Evolutionary conservation across 1,140 invertebrate species (phyloP).

Genomic region (Chironomus tepperi): DNA sequence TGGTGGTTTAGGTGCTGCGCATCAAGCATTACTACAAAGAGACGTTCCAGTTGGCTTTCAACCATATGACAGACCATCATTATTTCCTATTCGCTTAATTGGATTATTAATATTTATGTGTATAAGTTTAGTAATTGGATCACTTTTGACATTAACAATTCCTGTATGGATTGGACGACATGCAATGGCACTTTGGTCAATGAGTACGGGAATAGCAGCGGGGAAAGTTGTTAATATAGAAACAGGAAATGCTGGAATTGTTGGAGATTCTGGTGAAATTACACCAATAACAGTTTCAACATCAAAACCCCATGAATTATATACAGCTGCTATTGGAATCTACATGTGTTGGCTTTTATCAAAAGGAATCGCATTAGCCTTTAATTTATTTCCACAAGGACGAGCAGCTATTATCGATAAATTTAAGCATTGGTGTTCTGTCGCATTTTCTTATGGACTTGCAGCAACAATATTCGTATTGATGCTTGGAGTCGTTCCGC

Average conservation of each 20-base stretch:
- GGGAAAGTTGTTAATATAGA: slow-evolving; percentile 21
- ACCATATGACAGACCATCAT: slow-evolving; percentile 75
- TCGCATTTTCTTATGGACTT: slow-evolving; percentile 58
- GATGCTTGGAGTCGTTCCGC: slow-evolving; percentile 86
- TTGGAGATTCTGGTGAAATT: slow-evolving; percentile 14
- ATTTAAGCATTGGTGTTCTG: slow-evolving; percentile 62
- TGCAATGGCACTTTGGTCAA: slow-evolving; percentile 77
- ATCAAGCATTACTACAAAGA: slow-evolving; percentile 66
- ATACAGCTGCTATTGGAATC: slow-evolving; percentile 79
- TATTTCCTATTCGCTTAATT: slow-evolving; percentile 70
- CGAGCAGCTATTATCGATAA: slow-evolving; percentile 64
- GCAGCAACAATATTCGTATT: slow-evolving; percentile 51
- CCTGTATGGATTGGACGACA: slow-evolving; percentile 84
- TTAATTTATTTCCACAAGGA: slow-evolving; percentile 82
- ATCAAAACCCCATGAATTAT: slow-evolving; percentile 79
- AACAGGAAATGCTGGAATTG: not conserved
- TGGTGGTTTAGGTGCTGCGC: slow-evolving; percentile 58
- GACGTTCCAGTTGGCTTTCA: slow-evolving; percentile 74
- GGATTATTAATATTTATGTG: slow-evolving; percentile 74
- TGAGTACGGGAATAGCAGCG: slow-evolving; percentile 42
- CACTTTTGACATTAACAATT: slow-evolving; percentile 51
- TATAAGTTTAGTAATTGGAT: slow-evolving; percentile 65
- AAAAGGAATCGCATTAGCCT: slow-evolving; percentile 65
- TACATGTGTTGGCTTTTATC: slow-evolving; percentile 87
- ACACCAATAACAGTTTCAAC: slow-evolving; percentile 47